A percentile compares a stretch with the other conserved stretches of the same genome.
Conservation (phyloP, 2,113 vertebrate species). For the Globicephala melas region DNA sequence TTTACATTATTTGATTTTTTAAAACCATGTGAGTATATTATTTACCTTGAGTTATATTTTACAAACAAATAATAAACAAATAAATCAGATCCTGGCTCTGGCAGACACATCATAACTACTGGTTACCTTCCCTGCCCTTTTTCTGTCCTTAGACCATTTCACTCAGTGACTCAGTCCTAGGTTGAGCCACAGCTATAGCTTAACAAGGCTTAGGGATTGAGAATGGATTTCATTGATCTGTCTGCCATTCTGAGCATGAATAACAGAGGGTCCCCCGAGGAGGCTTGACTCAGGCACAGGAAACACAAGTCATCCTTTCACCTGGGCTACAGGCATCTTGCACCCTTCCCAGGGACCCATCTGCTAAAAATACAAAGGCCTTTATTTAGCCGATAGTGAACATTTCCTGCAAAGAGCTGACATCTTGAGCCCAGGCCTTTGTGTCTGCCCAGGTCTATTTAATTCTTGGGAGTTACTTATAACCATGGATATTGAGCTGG, state of each 20-base stretch:
- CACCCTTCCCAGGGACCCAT: neutral
- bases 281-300: neutral
- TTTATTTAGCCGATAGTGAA: neutral
- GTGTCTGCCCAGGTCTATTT: neutral
- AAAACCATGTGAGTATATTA: neutral
- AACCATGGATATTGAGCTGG: neutral
- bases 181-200: neutral
- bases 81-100: neutral
- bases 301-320: slow-evolving; percentile 24
- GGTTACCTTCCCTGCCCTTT: neutral
- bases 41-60: neutral
- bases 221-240: slow-evolving; percentile 35
- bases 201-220: neutral
- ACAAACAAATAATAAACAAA: slow-evolving; percentile 21
- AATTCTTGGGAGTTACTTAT: neutral
- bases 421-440: slow-evolving; percentile 13
- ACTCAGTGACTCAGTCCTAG: neutral
- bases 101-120: neutral
- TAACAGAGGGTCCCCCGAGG: neutral
- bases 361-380: slow-evolving; percentile 4
- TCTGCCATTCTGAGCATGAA: neutral
- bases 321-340: slow-evolving; percentile 15
- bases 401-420: slow-evolving; percentile 7
- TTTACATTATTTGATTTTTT: neutral
- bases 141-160: neutral